A percentile compares a stretch with the other conserved stretches of the same genome.
phyloP scores from a whole-genome alignment of 2,113 vertebrate species.

The Paratilapia polleni region DNA sequence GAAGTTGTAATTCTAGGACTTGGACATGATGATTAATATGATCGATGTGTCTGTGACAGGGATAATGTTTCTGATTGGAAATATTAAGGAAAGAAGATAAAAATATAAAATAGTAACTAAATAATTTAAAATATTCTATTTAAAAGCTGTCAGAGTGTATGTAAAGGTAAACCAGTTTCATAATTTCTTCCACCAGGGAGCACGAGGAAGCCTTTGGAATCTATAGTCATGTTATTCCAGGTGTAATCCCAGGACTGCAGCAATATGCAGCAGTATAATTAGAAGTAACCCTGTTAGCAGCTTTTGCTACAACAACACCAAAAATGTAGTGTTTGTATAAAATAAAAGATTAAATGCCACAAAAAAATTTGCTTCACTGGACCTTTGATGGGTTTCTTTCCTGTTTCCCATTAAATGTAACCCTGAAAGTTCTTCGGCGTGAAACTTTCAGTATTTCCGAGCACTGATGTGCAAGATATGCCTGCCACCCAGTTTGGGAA shows the following conservation, averaged over 20 bases:
- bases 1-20: accelerated
- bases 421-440: neutral
- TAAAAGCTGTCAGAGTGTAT: neutral
- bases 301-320: neutral
- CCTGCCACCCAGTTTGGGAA: neutral
- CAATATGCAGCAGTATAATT: neutral
- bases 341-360: neutral
- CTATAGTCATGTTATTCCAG: neutral
- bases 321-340: neutral
- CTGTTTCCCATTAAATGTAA: neutral
- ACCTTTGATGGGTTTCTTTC: neutral
- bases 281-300: neutral
- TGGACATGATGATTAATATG: neutral
- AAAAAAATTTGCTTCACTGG: neutral
- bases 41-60: neutral
- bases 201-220: neutral
- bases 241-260: neutral
- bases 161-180: neutral
- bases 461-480: neutral
- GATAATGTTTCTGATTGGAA: too few species aligned
- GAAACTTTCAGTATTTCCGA: neutral
- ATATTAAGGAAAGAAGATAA: too few species aligned
- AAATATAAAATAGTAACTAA: neutral
- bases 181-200: neutral
- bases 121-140: accelerated